Percentiles rank a stretch among this genome's conserved stretches.
Conservation (phyloP, 1,140 invertebrate genomes). For the Formica exsecta region DNA sequence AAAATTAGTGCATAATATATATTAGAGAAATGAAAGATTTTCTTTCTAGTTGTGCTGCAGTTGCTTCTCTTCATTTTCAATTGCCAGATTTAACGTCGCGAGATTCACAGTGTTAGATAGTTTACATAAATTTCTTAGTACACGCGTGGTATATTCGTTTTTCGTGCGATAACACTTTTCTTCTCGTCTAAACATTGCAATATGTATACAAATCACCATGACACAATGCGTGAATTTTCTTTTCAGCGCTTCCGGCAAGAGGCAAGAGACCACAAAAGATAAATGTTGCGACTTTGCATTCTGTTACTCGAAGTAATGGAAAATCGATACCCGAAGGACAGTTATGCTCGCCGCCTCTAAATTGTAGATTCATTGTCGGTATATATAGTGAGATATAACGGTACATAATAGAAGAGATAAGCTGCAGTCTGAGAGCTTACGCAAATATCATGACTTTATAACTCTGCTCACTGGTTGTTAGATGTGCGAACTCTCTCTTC, state of each 20-base stretch:
- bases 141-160: background rate
- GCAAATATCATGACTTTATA: slow-evolving; percentile 32
- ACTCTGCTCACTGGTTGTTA: slow-evolving; percentile 14
- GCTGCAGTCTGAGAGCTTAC: slow-evolving; percentile 26
- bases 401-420: slow-evolving; percentile 59
- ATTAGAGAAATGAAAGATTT: background rate
- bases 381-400: slow-evolving; percentile 4
- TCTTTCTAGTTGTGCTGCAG: too few species aligned
- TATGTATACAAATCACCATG: slow-evolving; percentile 17
- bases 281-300: slow-evolving; percentile 26
- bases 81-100: background rate
- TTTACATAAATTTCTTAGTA: background rate
- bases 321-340: slow-evolving; percentile 53
- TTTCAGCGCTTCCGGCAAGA: slow-evolving; percentile 35
- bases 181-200: background rate
- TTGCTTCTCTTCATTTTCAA: background rate
- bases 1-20: background rate
- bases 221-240: slow-evolving; percentile 47
- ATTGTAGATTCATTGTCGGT: slow-evolving; percentile 31
- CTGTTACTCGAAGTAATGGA: slow-evolving; percentile 43
- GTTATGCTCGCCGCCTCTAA: slow-evolving; percentile 35
- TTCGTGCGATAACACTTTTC: background rate
- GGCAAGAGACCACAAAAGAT: slow-evolving; percentile 24
- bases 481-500: background rate
- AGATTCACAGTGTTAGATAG: background rate